Conservation (phyloP, 1,140 invertebrate species). For the Drosophila suzukii region DNA sequence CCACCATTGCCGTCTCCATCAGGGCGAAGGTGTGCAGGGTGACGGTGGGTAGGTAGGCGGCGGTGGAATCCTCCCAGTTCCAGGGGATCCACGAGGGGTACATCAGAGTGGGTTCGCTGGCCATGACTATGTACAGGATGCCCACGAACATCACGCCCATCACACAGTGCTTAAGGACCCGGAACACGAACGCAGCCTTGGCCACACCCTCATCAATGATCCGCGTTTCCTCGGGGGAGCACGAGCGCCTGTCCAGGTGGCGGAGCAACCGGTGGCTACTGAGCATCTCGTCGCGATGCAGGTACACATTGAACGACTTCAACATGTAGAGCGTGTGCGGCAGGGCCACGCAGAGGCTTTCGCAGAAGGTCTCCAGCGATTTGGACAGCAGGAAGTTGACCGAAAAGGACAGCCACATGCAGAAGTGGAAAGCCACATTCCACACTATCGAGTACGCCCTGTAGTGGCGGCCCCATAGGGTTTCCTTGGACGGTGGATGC, state of each 20-base stretch:
- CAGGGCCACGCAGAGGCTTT: slow-evolving; percentile 40
- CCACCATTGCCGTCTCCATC: not conserved
- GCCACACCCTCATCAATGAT: slow-evolving; percentile 13
- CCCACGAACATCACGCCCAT: not conserved
- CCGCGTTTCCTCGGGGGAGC: slow-evolving; percentile 3
- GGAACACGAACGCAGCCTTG: not conserved
- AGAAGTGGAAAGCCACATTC: not conserved
- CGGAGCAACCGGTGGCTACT: slow-evolving; percentile 25
- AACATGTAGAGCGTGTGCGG: slow-evolving; percentile 32
- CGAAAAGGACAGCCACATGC: slow-evolving; percentile 11
- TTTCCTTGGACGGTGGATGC: slow-evolving; percentile 16
- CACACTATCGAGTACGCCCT: slow-evolving; percentile 27
- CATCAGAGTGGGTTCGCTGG: slow-evolving; percentile 35
- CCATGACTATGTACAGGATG: not conserved
- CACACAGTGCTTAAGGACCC: not conserved
- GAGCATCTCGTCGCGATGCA: slow-evolving; percentile 21
- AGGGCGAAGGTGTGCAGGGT: slow-evolving; percentile 8
- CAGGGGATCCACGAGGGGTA: slow-evolving; percentile 67
- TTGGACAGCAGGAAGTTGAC: slow-evolving; percentile 21
- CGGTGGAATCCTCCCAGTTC: slow-evolving; percentile 38
- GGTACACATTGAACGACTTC: slow-evolving; percentile 44
- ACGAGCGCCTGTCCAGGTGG: slow-evolving; percentile 42
- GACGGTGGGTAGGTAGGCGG: slow-evolving; percentile 18
- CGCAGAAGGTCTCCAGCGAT: slow-evolving; percentile 52
- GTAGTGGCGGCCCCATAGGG: slow-evolving; percentile 45